phyloP scores from a whole-genome alignment of 2,113 vertebrate genomes.

The Electrona antarctica region DNA sequence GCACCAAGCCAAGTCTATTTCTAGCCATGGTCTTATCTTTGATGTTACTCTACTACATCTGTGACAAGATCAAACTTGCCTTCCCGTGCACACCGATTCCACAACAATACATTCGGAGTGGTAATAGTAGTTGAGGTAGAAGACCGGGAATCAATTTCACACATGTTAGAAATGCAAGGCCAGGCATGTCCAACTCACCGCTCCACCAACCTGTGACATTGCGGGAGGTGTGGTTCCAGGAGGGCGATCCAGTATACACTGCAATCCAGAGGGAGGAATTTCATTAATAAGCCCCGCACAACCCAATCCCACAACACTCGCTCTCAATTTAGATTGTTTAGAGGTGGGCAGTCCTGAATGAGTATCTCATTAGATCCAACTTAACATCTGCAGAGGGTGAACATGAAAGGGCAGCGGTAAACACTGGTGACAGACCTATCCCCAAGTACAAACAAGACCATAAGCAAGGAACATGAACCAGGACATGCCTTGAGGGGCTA shows the following conservation, averaged over 20 bases:
- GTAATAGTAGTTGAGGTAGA: background rate
- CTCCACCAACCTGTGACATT: conserved; percentile 58
- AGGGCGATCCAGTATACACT: conserved; percentile 63
- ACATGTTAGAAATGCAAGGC: background rate
- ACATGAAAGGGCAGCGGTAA: conserved; percentile 58
- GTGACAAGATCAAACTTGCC: conserved; percentile 37
- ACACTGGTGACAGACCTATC: conserved; percentile 59
- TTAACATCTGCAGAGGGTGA: conserved; percentile 46
- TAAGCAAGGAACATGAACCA: conserved; percentile 51
- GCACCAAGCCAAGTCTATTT: conserved; percentile 59
- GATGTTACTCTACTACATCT: conserved; percentile 57
- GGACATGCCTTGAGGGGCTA: conserved; percentile 49
- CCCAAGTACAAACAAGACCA: conserved; percentile 45
- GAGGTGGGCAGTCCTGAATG: conserved; percentile 1
- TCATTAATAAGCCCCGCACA: conserved; percentile 38
- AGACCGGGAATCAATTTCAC: conserved; percentile 24
- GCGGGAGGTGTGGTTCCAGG: conserved; percentile 68
- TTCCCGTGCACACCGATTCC: conserved; percentile 15
- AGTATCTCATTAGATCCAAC: conserved; percentile 52
- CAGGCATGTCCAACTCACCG: conserved; percentile 45
- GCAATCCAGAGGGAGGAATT: conserved; percentile 43
- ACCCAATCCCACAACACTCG: conserved; percentile 1
- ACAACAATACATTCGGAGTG: background rate
- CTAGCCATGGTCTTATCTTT: conserved; percentile 64
- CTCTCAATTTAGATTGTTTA: conserved; percentile 24